A percentile compares a stretch with the other conserved stretches of the same genome.
phyloP scores from a whole-genome alignment of 2,888 invertebrate genomes.

The Orthosia gothica region DNA sequence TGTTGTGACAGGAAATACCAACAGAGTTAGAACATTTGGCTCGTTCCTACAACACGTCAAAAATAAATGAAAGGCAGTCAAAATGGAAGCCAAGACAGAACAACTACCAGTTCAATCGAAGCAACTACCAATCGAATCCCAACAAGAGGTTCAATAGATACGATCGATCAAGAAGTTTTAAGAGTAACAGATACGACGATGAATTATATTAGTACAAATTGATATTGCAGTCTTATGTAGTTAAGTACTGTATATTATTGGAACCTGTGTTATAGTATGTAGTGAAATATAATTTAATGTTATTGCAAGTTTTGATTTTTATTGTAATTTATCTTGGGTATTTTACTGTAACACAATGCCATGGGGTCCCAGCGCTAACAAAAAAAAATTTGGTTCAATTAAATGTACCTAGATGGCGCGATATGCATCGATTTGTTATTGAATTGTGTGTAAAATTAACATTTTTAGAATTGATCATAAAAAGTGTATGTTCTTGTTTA shows the following conservation, averaged over 20 bases:
- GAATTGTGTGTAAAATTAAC: too few species aligned
- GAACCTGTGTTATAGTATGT: slow-evolving; percentile 46
- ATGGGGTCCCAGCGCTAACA: too few species aligned
- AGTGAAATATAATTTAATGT: slow-evolving; percentile 48
- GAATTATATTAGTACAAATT: slow-evolving; percentile 37
- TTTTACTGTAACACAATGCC: neutral
- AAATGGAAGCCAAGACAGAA: slow-evolving; percentile 73
- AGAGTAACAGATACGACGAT: slow-evolving; percentile 58
- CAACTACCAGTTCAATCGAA: slow-evolving; percentile 70
- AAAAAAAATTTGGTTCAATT: too few species aligned
- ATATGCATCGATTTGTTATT: too few species aligned
- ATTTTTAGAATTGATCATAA: too few species aligned
- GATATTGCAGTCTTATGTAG: slow-evolving; percentile 11
- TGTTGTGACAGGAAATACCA: slow-evolving; percentile 81
- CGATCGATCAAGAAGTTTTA: slow-evolving; percentile 43
- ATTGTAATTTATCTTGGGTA: neutral
- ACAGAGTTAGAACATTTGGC: slow-evolving; percentile 78
- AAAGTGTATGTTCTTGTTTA: too few species aligned
- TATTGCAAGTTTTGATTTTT: slow-evolving; percentile 22
- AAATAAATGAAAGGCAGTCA: slow-evolving; percentile 71
- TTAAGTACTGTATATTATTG: slow-evolving; percentile 5
- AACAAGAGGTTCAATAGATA: slow-evolving; percentile 54
- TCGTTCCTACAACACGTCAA: slow-evolving; percentile 72
- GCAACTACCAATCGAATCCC: slow-evolving; percentile 67
- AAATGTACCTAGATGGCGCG: too few species aligned